Percentiles rank a stretch among this genome's conserved stretches.
phyloP scores from a whole-genome alignment of 2,888 invertebrate genomes.

The Rhabditoides inermis region DNA sequence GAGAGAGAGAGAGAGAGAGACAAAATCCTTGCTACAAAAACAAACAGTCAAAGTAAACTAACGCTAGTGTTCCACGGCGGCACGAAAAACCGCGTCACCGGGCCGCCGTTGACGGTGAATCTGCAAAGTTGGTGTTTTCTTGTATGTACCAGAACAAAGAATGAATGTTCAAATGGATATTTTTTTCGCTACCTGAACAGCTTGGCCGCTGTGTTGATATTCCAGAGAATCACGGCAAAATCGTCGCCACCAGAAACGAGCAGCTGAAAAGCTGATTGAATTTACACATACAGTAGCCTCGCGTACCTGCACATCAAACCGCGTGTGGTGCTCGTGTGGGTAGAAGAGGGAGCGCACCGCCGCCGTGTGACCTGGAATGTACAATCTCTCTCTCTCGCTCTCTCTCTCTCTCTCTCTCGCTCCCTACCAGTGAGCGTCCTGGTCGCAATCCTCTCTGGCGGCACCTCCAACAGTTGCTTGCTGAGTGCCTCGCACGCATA shows the following conservation, averaged over 20 bases:
- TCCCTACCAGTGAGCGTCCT: constrained; percentile 21
- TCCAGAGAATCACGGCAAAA: constrained; percentile 69
- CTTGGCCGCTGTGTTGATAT: constrained; percentile 41
- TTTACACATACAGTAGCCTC: no score
- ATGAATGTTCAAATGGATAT: no score
- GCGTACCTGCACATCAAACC: constrained; percentile 58
- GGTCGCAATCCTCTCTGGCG: constrained; percentile 13
- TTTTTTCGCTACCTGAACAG: no score
- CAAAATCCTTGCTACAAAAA: constrained; percentile 7
- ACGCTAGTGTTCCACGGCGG: constrained; percentile 74
- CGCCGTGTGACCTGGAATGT: constrained; percentile 80
- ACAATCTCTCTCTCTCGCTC: no score
- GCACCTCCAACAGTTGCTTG: constrained; percentile 67
- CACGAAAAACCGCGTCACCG: constrained; percentile 83
- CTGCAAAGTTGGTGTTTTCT: constrained; percentile 64
- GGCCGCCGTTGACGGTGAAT: constrained; percentile 95
- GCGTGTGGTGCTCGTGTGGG: constrained; percentile 74
- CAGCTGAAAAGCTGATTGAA: no score
- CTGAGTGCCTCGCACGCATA: constrained; percentile 91
- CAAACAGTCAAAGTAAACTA: constrained; percentile 29
- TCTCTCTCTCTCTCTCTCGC: no score
- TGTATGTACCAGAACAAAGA: not conserved
- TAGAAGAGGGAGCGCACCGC: constrained; percentile 88
- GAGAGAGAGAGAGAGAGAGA: not conserved
- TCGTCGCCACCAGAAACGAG: constrained; percentile 93